Evolutionary conservation across 2,113 vertebrate species (phyloP).

Genomic region (Myiozetetes cayanensis): DNA sequence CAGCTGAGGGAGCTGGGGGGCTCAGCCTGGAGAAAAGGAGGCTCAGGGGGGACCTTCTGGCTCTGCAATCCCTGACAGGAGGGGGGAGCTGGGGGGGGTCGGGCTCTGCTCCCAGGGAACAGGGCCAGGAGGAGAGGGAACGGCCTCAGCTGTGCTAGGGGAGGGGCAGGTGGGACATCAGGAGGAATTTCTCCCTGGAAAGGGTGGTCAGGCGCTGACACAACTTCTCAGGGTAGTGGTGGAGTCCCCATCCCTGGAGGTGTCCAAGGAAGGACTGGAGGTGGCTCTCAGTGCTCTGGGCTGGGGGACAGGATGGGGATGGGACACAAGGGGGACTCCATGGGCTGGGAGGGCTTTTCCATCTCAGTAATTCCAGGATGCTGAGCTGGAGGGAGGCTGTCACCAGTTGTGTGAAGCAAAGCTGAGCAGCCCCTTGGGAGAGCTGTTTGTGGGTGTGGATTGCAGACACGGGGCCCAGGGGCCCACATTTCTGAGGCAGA

Average conservation of each 20-base stretch:
- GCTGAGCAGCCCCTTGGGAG: not conserved
- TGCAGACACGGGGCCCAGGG: not conserved
- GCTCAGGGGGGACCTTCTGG: not conserved
- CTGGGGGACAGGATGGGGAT: not conserved
- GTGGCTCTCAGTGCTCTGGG: not conserved
- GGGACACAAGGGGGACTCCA: not conserved
- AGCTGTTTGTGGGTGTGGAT: not conserved
- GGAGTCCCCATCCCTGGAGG: not conserved
- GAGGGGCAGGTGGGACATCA: rapidly evolving
- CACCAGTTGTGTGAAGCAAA: not conserved
- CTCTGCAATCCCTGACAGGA: not conserved
- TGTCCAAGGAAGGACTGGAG: rapidly evolving
- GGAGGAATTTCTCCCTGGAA: not conserved
- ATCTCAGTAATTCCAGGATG: not conserved
- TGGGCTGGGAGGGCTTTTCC: not conserved
- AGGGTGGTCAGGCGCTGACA: not conserved
- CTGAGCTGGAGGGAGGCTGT: not conserved
- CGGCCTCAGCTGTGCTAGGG: not conserved
- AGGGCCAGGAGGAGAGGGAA: not conserved
- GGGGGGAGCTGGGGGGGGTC: not conserved
- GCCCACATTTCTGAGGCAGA: not conserved
- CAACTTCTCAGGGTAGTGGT: not conserved
- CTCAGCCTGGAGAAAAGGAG: not conserved
- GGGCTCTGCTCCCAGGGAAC: not conserved
- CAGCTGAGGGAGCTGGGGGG: not conserved